Base-by-base conservation (phyloP, 2,888 invertebrate species). In the Rhorus exstirpatorius region DNA sequence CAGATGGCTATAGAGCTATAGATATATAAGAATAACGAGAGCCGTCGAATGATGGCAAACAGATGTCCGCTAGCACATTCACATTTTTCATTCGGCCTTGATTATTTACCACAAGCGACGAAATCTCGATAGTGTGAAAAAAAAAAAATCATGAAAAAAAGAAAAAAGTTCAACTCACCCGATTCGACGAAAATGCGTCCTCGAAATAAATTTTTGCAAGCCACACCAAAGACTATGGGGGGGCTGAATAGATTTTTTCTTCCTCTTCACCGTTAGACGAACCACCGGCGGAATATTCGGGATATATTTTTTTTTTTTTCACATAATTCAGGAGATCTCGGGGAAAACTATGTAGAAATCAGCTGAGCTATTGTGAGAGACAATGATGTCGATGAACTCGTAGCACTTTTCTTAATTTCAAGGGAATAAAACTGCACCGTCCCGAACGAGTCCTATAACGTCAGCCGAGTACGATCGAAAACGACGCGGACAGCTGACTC, bases 1-100 rank as follows among this genome's bases (percentile, higher is more conserved):
- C 63, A 77, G 68, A 68, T 76, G 76, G 67, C 76, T 55, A 12
- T 14, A 10, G 53, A 35, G 67, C 60, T 58, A 55, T 53, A 53
- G 53, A 38, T 26, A 55, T 21, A 55, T 21, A 53, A 14, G 12
- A n/a, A 53, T 4, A 19, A 10, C 67, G 67, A 58, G 51, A 58
- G 58, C 35, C 49, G 67, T n/a, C 35, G 46, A 49, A 76, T 38
- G 65, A 67, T 55, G 35, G 76, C 58, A 76, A 76, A 76, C 76
- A 76, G 76, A 76, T 76, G 76, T 60, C 41, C 19, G 44, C 53
- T 31, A 53, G 14, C 49, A 35, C 21, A 8, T 44, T 46, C 41
- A 31, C 8, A 31, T 58, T n/a, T 35, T 14, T 10, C 35, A 6
- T 21, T 19, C 53, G 51, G 6, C 53, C 24, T 46, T n/a, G 31